Evolutionary conservation across 2,797 vertebrate genomes (phyloP).

Genomic region (Buphagus erythrorhynchus): DNA sequence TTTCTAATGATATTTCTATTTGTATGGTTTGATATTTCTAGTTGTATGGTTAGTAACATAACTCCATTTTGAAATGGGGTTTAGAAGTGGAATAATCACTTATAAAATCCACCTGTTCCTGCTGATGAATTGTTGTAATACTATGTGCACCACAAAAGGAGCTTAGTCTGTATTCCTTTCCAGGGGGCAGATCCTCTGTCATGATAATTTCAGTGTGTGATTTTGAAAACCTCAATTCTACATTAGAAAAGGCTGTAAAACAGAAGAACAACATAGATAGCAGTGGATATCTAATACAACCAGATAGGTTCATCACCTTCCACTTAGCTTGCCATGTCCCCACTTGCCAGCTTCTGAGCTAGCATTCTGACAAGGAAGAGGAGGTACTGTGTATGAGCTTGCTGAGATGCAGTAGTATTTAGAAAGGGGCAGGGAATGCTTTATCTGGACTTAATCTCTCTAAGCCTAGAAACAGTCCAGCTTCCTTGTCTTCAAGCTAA

Average conservation of each 20-base stretch:
- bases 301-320: not conserved
- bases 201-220: not conserved
- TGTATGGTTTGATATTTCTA: too few relatives aligned
- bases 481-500: not conserved
- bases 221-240: not conserved
- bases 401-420: not conserved
- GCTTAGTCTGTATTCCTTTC: not conserved
- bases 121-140: not conserved
- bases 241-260: not conserved
- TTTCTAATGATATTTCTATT: too few relatives aligned
- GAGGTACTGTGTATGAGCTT: not conserved
- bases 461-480: not conserved
- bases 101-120: not conserved
- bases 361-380: not conserved
- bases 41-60: fast-evolving
- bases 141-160: not conserved
- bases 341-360: not conserved
- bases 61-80: not conserved
- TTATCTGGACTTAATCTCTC: not conserved
- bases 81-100: not conserved
- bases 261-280: not conserved
- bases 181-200: fast-evolving
- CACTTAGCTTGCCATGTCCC: not conserved
- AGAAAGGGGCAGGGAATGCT: not conserved
- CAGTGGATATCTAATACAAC: not conserved